Evolutionary conservation across 2,888 invertebrate genomes (phyloP).

Genomic region (Ormyrus labotus): DNA sequence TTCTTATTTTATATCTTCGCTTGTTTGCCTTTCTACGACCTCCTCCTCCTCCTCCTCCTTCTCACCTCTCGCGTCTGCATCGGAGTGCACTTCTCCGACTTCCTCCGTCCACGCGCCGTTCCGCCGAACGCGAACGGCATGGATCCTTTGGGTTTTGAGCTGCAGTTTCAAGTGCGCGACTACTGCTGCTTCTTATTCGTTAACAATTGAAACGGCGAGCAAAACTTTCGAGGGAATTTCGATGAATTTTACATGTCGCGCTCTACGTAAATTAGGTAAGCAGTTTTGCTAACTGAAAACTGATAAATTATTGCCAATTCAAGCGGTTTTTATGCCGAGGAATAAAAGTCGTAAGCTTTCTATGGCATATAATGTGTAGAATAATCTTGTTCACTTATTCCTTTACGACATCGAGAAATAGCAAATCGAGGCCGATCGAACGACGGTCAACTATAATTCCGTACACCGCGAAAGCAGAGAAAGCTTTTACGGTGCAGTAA

Average conservation of each 20-base stretch:
- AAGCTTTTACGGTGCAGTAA: conserved; percentile 44
- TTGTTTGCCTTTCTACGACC: conserved; percentile 43
- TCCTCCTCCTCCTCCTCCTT: not conserved
- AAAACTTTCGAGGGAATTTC: too few relatives aligned
- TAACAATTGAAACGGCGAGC: conserved; percentile 4
- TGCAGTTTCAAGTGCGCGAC: not conserved
- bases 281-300: too few relatives aligned
- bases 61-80: too few relatives aligned
- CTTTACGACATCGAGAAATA: conserved; percentile 31
- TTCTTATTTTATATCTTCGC: conserved; percentile 51
- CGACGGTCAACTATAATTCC: conserved; percentile 39
- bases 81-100: conserved; percentile 23
- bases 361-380: conserved; percentile 28
- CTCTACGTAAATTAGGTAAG: too few relatives aligned
- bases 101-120: not conserved
- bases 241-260: too few relatives aligned
- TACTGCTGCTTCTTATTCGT: not conserved
- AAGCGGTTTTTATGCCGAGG: conserved; percentile 6
- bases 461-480: conserved; percentile 34
- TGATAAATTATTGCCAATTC: conserved; percentile 5
- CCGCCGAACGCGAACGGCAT: conserved; percentile 1
- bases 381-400: conserved; percentile 38
- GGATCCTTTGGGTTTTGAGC: conserved; percentile 40
- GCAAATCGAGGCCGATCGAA: conserved; percentile 40
- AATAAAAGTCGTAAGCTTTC: conserved; percentile 24